A percentile compares a stretch with the other conserved stretches of the same genome.
phyloP scores from a whole-genome alignment of 23 tunicate genomes.

The Styela plicata region DNA sequence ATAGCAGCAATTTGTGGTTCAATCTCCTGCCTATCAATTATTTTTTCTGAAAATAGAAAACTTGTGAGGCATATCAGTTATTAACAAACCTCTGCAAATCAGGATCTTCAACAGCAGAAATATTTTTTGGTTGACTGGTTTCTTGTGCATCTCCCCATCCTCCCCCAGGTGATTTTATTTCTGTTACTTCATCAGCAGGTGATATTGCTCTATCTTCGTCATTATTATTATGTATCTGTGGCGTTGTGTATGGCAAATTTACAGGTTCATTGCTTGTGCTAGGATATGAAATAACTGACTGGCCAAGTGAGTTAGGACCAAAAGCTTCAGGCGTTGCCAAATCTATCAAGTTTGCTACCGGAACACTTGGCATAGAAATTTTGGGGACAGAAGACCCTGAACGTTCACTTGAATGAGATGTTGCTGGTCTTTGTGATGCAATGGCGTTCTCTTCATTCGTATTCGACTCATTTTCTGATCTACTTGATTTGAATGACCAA shows the following conservation, averaged over 20 bases:
- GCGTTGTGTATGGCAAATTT: background rate
- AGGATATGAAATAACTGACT: background rate
- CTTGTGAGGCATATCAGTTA: too few species aligned
- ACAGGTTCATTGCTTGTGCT: background rate
- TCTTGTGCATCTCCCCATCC: background rate
- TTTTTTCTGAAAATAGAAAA: too few species aligned
- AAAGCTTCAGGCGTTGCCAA: background rate
- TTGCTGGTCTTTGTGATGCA: background rate
- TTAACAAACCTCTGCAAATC: background rate
- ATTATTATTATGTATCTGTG: background rate
- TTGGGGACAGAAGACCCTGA: background rate
- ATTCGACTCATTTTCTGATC: background rate
- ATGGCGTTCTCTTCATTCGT: background rate
- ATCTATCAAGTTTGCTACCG: constrained; percentile 3
- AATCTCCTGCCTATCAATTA: too few species aligned
- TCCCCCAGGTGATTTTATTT: background rate
- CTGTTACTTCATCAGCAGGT: background rate
- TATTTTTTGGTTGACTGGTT: background rate
- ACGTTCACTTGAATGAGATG: background rate
- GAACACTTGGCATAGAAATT: background rate
- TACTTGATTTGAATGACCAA: constrained; percentile 4
- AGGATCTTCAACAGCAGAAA: background rate
- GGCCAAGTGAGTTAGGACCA: background rate
- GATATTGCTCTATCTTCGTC: background rate
- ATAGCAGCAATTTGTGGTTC: too few species aligned